A percentile compares a stretch with the other conserved stretches of the same genome.
Conservation (phyloP, 2,113 vertebrate genomes). For the Ageneiosus marmoratus region DNA sequence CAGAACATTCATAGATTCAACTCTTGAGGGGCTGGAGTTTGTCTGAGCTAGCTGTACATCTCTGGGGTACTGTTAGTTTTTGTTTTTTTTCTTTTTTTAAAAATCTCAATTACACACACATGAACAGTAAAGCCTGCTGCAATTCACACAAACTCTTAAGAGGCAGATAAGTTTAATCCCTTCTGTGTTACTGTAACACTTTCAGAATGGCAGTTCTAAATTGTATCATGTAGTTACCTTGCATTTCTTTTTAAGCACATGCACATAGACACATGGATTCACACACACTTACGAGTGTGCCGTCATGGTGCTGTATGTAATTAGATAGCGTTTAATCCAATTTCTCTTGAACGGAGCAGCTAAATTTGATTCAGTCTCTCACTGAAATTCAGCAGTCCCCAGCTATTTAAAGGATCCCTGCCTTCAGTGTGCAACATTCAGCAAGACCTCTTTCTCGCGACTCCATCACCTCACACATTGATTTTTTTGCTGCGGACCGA, state of each 20-base stretch:
- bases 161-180: not conserved
- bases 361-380: conserved; percentile 73
- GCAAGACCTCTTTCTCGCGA: not conserved
- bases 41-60: no score
- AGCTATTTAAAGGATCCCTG: conserved; percentile 15
- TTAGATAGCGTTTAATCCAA: conserved; percentile 73
- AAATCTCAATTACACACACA: not conserved
- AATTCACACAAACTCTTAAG: not conserved
- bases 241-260: not conserved
- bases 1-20: conserved; percentile 27
- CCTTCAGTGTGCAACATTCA: conserved; percentile 17
- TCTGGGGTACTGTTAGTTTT: not conserved
- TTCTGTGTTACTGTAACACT: not conserved
- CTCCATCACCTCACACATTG: not conserved
- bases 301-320: conserved; percentile 70
- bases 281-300: conserved; percentile 62
- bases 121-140: not conserved
- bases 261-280: conserved; percentile 4
- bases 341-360: conserved; percentile 64
- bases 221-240: not conserved
- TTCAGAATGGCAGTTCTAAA: conserved; percentile 1
- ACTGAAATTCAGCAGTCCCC: conserved; percentile 56
- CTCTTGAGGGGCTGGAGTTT: conserved; percentile 32
- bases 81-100: not conserved
- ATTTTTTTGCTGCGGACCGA: not conserved